Evolutionary conservation across 2,797 vertebrate genomes (phyloP).

Genomic region (Petrocephalus schoutedeni): DNA sequence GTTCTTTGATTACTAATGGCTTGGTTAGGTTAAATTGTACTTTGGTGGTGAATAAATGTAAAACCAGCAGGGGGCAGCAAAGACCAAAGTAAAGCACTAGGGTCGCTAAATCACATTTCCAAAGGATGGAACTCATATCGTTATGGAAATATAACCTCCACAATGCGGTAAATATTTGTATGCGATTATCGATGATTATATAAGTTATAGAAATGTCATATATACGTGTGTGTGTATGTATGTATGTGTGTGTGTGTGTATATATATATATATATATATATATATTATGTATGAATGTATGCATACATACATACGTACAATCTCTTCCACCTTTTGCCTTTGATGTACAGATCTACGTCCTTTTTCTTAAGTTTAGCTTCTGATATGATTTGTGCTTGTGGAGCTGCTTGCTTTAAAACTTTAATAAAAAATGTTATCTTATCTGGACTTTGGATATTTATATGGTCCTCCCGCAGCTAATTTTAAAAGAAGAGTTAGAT

Average conservation of each 20-base stretch:
- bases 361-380: neutral
- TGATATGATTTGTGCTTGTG: neutral
- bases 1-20: neutral
- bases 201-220: no score
- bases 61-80: conserved; percentile 20
- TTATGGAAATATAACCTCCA: neutral
- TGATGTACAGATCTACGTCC: neutral
- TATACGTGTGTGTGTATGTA: no score
- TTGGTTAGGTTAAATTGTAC: neutral
- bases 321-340: neutral
- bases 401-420: neutral
- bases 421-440: neutral
- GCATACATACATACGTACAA: no score
- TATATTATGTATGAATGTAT: no score
- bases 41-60: neutral
- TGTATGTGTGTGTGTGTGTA: neutral
- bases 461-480: neutral
- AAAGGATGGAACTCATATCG: neutral
- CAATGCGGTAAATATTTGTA: neutral
- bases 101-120: neutral
- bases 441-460: neutral
- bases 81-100: neutral
- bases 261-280: no score
- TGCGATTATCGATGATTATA: neutral
- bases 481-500: neutral